Evolutionary conservation across 1,140 invertebrate species (phyloP), one percentile per base, ranked within the genome.

Genomic region (Drosophila quadrilineata): DNA sequence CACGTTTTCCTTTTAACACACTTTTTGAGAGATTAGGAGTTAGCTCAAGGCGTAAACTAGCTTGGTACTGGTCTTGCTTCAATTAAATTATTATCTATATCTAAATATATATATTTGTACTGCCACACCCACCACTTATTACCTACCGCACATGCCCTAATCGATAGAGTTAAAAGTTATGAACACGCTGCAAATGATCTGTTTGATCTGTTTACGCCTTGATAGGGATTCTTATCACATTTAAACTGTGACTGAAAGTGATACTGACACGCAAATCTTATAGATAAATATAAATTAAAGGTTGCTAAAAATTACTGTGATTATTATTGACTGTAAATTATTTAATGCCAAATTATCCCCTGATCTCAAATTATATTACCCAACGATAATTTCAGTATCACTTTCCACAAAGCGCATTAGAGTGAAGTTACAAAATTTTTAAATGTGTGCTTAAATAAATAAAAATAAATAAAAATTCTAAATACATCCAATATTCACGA

Each of bases 21-120:
- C 36, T 29, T n/a, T n/a, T 8, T 31, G 8, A 67, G 12, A 41
- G 10, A 35, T 9, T 1, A 14, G 16, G 38, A 35, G 77, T 43
- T 71, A 82, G 77, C 46, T 50, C 73, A 57, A 60, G 79, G 80
- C 85, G 85, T 80, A 75, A 57, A 60, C 62, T 35, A 41, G 74
- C 71, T 75, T 85, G 79, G 71, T 85, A 71, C n/a, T 22, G 71
- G 79, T 36, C 5, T 16, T 49, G 60, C 60, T 64, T 77, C 31
- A 54, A 43, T 56, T 36, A 38, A 54, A 19, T n/a, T n/a, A n/a
- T n/a, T n/a, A n/a, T n/a, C n/a, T n/a, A n/a, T n/a, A n/a, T n/a
- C n/a, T n/a, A n/a, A n/a, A n/a, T n/a, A n/a, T n/a, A n/a, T n/a
- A n/a, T n/a, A n/a, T 10, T 36, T 8, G 10, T 14, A 12, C 48